Conservation (phyloP, 2,888 invertebrate genomes). For the Eilema griseolum region DNA sequence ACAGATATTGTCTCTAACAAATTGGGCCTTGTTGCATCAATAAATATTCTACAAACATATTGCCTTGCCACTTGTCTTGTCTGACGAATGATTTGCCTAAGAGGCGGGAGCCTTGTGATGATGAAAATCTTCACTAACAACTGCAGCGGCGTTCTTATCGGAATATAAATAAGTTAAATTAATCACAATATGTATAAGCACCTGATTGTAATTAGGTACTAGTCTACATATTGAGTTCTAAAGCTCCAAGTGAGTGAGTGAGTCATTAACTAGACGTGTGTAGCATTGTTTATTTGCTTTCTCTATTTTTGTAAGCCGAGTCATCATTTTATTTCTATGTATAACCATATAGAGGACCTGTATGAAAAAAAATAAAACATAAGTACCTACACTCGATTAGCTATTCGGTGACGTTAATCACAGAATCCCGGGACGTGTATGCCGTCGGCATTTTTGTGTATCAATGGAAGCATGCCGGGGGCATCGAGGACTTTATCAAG, state of each 20-base stretch:
- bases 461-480: conserved; percentile 62
- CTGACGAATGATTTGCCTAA: too few species aligned
- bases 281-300: conserved; percentile 76
- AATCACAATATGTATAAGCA: conserved; percentile 10
- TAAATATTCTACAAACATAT: too few species aligned
- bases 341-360: conserved; percentile 77
- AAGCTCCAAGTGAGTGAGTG: conserved; percentile 53
- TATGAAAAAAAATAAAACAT: conserved; percentile 16
- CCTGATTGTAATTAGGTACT: conserved; percentile 10
- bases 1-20: too few species aligned
- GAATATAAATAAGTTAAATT: neutral
- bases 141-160: neutral
- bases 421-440: conserved; percentile 59
- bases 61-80: too few species aligned
- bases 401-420: neutral
- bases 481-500: conserved; percentile 64
- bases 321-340: conserved; percentile 76
- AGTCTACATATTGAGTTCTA: conserved; percentile 20
- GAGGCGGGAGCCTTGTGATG: too few species aligned
- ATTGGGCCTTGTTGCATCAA: too few species aligned
- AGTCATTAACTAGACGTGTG: conserved; percentile 61
- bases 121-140: neutral
- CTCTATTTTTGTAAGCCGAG: conserved; percentile 72
- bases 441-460: conserved; percentile 64
- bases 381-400: neutral